Conservation (phyloP, 1,140 invertebrate species). For the Eurosta solidaginis region DNA sequence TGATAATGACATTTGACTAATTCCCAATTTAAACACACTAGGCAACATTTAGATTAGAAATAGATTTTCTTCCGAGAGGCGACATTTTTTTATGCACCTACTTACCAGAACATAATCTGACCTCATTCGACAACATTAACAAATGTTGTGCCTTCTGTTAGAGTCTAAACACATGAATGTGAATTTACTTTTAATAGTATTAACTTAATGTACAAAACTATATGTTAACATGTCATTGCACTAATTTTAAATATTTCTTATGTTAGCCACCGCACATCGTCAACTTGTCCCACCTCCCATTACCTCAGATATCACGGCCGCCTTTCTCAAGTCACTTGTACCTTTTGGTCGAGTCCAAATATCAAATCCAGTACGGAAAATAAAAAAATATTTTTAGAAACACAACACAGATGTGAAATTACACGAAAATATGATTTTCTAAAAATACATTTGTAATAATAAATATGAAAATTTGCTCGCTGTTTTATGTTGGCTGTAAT, state of each 20-base stretch:
- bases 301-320: background rate
- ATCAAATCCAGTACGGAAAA: background rate
- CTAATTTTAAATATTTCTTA: constrained; percentile 6
- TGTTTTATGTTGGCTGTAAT: background rate
- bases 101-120: too few relatives aligned
- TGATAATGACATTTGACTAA: background rate
- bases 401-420: constrained; percentile 14
- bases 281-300: background rate
- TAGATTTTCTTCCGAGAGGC: background rate
- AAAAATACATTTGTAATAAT: constrained; percentile 17
- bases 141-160: background rate
- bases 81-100: background rate
- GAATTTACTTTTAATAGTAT: background rate
- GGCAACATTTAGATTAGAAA: background rate
- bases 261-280: background rate
- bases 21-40: background rate
- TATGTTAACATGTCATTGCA: background rate
- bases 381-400: background rate
- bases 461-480: background rate
- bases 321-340: background rate
- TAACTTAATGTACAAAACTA: background rate
- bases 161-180: background rate
- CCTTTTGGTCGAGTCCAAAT: background rate
- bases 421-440: constrained; percentile 14
- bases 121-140: background rate